These are phyloP conservation scores for Elgaria multicarinata DNA, from an alignment of 2,113 vertebrate genomes.

Conservation along the genomic window DNA sequence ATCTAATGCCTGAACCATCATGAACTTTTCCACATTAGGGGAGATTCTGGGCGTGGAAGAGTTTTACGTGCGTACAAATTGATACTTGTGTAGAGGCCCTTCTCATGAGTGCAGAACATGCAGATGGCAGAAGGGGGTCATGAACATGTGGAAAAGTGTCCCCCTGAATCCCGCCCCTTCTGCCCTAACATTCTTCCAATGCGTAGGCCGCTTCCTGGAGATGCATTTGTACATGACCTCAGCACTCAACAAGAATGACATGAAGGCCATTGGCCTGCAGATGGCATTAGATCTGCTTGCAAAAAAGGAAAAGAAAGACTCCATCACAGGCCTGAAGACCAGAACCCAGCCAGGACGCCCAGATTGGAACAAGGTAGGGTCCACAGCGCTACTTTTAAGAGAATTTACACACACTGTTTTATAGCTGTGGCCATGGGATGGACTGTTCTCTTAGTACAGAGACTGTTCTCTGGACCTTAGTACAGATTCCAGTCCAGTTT, in stretches of 20 bases:
- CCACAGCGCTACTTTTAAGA: too few species aligned
- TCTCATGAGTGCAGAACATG: not conserved
- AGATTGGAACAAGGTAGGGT: conserved; percentile 83
- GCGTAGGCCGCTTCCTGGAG: conserved; percentile 85
- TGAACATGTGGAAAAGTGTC: not conserved
- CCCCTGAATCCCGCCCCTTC: not conserved
- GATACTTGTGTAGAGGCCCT: not conserved
- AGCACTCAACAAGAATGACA: conserved; percentile 85
- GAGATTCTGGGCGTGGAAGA: not conserved
- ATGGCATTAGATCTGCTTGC: conserved; percentile 91
- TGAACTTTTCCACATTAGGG: not conserved
- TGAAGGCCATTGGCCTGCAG: conserved; percentile 92
- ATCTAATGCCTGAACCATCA: not conserved
- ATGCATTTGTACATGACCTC: conserved; percentile 93
- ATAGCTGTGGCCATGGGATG: not conserved
- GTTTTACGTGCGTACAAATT: too few species aligned
- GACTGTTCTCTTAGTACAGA: too few species aligned
- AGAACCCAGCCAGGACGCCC: conserved; percentile 87
- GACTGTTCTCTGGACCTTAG: too few species aligned
- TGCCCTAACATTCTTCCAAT: rapidly evolving
- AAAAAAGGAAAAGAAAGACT: conserved; percentile 86
- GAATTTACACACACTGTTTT: not conserved
- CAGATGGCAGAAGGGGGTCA: not conserved
- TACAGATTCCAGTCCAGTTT: not conserved
- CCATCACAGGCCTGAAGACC: conserved; percentile 86